Percentiles rank a stretch among this genome's conserved stretches.
Conservation (phyloP, 2,888 invertebrate species). For the Busseola fusca region DNA sequence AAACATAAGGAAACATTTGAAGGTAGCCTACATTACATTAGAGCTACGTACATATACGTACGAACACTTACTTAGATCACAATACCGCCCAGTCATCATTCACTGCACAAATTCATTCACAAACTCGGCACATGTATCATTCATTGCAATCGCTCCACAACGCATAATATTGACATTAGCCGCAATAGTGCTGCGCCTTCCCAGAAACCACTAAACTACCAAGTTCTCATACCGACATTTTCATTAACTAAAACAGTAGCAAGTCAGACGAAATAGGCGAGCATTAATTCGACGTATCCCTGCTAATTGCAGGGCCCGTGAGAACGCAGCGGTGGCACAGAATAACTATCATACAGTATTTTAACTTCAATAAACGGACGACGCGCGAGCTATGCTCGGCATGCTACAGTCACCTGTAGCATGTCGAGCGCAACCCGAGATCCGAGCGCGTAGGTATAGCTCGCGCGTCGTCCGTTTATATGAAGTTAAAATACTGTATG, state of each 20-base stretch:
- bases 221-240: conserved; percentile 59
- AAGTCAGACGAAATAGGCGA: conserved; percentile 54
- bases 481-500: no score
- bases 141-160: conserved; percentile 28
- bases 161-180: conserved; percentile 46
- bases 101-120: conserved; percentile 44
- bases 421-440: no score
- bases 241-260: conserved; percentile 56
- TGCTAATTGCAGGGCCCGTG: conserved; percentile 69
- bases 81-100: conserved; percentile 23
- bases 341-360: no score
- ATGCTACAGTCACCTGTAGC: no score
- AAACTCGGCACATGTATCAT: conserved; percentile 24
- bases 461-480: no score
- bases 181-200: conserved; percentile 39
- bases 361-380: no score
- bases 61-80: neutral
- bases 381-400: no score
- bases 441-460: no score
- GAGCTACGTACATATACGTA: neutral
- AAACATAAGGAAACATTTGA: neutral
- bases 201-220: conserved; percentile 40
- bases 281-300: conserved; percentile 60
- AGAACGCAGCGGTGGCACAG: conserved; percentile 66
- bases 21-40: neutral